These are phyloP conservation scores for Geotria australis DNA, from an alignment of 2,797 vertebrate genomes.

Conservation along the genomic window DNA sequence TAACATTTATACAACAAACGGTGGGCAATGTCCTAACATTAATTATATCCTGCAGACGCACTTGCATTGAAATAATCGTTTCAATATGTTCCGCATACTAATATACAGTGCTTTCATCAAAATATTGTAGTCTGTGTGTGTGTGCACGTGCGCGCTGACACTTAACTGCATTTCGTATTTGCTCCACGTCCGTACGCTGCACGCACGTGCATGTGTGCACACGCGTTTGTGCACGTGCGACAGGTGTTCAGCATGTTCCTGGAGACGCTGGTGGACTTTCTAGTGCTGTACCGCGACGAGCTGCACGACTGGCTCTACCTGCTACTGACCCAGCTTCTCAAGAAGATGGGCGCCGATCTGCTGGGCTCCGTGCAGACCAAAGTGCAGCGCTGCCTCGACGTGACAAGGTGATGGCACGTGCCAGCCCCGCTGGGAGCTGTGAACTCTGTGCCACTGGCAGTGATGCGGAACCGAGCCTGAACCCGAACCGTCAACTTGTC, in stretches of 20 bases:
- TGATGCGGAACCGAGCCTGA: no score
- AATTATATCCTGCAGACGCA: no score
- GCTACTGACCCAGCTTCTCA: slow-evolving; percentile 62
- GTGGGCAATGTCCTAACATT: no score
- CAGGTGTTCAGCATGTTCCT: slow-evolving; percentile 98
- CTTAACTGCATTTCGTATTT: slow-evolving; percentile 10
- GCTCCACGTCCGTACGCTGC: slow-evolving; percentile 5
- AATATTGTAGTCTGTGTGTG: not conserved
- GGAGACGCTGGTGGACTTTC: slow-evolving; percentile 85
- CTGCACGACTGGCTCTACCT: slow-evolving; percentile 88
- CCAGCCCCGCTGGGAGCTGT: no score
- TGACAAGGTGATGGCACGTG: slow-evolving; percentile 30
- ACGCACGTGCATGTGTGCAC: not conserved
- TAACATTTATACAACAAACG: no score
- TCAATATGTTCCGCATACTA: no score
- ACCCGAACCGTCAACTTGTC: no score
- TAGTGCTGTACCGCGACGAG: slow-evolving; percentile 69
- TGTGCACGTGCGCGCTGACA: slow-evolving; percentile 9
- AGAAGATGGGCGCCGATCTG: slow-evolving; percentile 94
- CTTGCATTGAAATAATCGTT: no score
- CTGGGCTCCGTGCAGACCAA: slow-evolving; percentile 88
- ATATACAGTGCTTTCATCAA: no score
- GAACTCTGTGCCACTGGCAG: no score
- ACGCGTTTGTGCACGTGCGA: slow-evolving; percentile 7
- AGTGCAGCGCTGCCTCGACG: slow-evolving; percentile 73